These are phyloP conservation scores for Gandaritis pyraliata DNA, from an alignment of 2,888 invertebrate genomes.

Conservation along the genomic window DNA sequence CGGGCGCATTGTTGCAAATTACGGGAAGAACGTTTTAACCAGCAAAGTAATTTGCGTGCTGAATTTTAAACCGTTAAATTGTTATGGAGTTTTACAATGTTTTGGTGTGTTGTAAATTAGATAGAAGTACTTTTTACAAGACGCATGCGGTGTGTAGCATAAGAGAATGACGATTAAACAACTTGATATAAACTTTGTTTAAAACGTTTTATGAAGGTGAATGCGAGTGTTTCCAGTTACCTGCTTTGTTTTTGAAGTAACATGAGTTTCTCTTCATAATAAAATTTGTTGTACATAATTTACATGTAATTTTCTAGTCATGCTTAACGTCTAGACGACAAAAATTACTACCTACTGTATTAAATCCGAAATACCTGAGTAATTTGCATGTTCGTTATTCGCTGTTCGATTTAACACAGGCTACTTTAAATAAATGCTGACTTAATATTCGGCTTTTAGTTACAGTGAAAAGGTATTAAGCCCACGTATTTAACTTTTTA, in stretches of 20 bases:
- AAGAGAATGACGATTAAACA: constrained; percentile 15
- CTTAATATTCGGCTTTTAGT: constrained; percentile 1
- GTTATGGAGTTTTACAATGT: constrained; percentile 35
- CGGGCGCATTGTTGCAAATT: constrained; percentile 64
- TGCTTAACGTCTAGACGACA: constrained; percentile 2
- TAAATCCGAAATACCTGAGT: background rate
- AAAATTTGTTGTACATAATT: background rate
- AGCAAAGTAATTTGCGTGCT: constrained; percentile 50
- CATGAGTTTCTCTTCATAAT: background rate
- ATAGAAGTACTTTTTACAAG: constrained; percentile 24
- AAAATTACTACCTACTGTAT: constrained; percentile 2
- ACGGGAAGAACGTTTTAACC: constrained; percentile 56
- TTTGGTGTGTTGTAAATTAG: constrained; percentile 36
- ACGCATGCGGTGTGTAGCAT: constrained; percentile 11
- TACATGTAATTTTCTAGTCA: background rate
- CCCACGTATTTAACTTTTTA: background rate
- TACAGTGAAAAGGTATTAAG: background rate
- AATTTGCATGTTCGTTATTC: constrained; percentile 1
- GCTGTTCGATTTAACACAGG: background rate
- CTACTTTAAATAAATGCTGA: background rate
- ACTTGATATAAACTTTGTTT: constrained; percentile 23
- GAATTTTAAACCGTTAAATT: constrained; percentile 42
- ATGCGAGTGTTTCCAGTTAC: background rate
- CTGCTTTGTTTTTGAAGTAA: background rate
- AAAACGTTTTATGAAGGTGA: constrained; percentile 1